phyloP scores from a whole-genome alignment of 1,140 invertebrate genomes.

The Pseudoatta argentina region DNA sequence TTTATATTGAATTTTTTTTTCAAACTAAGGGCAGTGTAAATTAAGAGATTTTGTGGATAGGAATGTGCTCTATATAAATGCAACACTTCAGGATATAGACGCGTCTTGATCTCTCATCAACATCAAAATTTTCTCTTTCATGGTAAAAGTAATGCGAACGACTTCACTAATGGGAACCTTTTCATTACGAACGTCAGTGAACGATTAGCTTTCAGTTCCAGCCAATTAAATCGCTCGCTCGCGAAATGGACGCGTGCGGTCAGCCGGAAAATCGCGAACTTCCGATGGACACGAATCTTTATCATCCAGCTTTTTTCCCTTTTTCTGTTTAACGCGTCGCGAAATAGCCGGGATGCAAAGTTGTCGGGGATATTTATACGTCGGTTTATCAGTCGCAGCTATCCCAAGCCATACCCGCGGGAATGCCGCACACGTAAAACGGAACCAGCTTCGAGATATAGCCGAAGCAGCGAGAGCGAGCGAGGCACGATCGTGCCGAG shows the following conservation, averaged over 20 bases:
- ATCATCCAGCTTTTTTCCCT: background rate
- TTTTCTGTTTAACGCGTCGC: background rate
- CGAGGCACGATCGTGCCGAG: background rate
- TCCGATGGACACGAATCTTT: slow-evolving; percentile 42
- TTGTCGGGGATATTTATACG: slow-evolving; percentile 70
- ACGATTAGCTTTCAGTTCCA: slow-evolving; percentile 10
- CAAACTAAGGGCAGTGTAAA: background rate
- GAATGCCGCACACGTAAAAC: slow-evolving; percentile 59
- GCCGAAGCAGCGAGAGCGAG: background rate
- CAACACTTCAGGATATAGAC: background rate
- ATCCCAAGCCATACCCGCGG: slow-evolving; percentile 14
- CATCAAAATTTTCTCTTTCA: slow-evolving; percentile 1
- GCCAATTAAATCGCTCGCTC: slow-evolving; percentile 28
- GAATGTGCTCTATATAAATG: background rate
- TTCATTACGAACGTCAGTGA: background rate
- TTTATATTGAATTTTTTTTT: background rate
- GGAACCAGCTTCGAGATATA: slow-evolving; percentile 8
- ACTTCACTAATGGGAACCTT: background rate
- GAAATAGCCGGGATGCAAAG: slow-evolving; percentile 49
- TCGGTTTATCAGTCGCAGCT: slow-evolving; percentile 65
- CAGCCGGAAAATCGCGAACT: slow-evolving; percentile 29
- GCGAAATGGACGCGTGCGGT: background rate
- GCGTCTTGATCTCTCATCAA: slow-evolving; percentile 1
- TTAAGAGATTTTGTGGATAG: background rate
- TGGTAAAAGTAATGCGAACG: slow-evolving; percentile 17